Evolutionary conservation across 2,797 vertebrate genomes (phyloP).

Genomic region (Anomalospiza imberbis): DNA sequence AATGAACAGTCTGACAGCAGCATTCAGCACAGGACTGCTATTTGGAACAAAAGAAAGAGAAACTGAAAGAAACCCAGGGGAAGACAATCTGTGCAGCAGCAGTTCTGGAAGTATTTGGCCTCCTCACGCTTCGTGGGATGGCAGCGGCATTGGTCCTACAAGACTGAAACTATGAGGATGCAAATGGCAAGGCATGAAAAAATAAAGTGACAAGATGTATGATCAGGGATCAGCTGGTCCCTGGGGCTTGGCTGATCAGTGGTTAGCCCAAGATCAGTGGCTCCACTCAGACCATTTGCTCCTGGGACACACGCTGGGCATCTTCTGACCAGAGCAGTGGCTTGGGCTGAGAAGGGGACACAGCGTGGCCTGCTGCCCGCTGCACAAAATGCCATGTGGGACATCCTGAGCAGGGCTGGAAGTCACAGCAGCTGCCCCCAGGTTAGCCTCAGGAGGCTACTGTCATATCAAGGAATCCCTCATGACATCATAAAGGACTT

Average conservation of each 20-base stretch:
- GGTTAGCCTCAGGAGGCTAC: neutral
- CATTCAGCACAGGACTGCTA: neutral
- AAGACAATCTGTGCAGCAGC: neutral
- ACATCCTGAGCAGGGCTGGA: neutral
- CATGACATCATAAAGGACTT: constrained; percentile 75
- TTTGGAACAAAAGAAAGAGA: neutral
- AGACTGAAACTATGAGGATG: neutral
- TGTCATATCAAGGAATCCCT: neutral
- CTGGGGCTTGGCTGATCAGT: neutral
- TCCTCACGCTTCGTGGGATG: neutral
- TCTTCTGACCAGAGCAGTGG: neutral
- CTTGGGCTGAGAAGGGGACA: neutral
- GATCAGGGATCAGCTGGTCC: neutral
- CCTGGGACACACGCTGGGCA: fast-evolving
- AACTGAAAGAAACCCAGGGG: neutral
- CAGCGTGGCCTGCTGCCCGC: fast-evolving
- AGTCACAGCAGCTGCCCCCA: neutral
- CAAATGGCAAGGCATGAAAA: neutral
- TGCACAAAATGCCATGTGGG: neutral
- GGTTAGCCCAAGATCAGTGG: neutral
- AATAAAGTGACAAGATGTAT: neutral
- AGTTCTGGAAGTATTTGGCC: neutral
- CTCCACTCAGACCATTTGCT: neutral
- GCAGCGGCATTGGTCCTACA: neutral
- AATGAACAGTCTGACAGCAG: neutral